Conservation (phyloP, 2,113 vertebrate species). For the Labeo rohita region DNA sequence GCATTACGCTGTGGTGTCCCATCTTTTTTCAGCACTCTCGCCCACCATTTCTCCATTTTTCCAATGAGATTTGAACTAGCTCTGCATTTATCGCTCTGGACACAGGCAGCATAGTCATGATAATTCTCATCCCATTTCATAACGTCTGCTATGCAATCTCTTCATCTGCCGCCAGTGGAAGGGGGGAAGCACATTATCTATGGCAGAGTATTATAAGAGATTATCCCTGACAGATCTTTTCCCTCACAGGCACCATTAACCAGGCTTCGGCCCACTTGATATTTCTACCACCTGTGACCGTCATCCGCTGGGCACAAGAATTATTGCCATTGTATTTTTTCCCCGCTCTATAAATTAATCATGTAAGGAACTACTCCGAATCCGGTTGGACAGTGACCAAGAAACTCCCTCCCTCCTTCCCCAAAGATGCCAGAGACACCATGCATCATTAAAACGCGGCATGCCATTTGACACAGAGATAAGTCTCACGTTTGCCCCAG, state of each 20-base stretch:
- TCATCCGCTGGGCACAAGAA: slow-evolving; percentile 71
- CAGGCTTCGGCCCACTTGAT: slow-evolving; percentile 75
- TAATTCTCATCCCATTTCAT: slow-evolving; percentile 63
- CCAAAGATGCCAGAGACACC: slow-evolving; percentile 60
- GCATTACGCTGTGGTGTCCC: not conserved
- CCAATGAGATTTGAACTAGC: slow-evolving; percentile 60
- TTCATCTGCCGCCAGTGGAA: slow-evolving; percentile 62
- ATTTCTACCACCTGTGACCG: slow-evolving; percentile 78
- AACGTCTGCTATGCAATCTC: slow-evolving; percentile 67
- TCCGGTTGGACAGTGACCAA: slow-evolving; percentile 70
- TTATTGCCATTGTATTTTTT: slow-evolving; percentile 76
- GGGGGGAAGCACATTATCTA: slow-evolving; percentile 68
- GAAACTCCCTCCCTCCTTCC: slow-evolving; percentile 63
- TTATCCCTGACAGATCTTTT: slow-evolving; percentile 77
- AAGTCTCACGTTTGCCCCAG: slow-evolving; percentile 44
- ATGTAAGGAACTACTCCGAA: slow-evolving; percentile 71
- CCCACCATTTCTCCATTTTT: slow-evolving; percentile 2
- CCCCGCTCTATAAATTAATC: slow-evolving; percentile 76
- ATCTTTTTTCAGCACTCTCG: not conserved
- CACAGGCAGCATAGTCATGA: slow-evolving; percentile 62
- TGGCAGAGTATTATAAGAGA: slow-evolving; percentile 72
- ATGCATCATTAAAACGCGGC: slow-evolving; percentile 74
- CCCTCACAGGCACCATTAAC: slow-evolving; percentile 79
- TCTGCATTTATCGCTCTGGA: slow-evolving; percentile 50
- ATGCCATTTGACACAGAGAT: slow-evolving; percentile 61